Base-by-base conservation (phyloP, 2,113 vertebrate species). In the Mesoclemmys tuberculata region DNA sequence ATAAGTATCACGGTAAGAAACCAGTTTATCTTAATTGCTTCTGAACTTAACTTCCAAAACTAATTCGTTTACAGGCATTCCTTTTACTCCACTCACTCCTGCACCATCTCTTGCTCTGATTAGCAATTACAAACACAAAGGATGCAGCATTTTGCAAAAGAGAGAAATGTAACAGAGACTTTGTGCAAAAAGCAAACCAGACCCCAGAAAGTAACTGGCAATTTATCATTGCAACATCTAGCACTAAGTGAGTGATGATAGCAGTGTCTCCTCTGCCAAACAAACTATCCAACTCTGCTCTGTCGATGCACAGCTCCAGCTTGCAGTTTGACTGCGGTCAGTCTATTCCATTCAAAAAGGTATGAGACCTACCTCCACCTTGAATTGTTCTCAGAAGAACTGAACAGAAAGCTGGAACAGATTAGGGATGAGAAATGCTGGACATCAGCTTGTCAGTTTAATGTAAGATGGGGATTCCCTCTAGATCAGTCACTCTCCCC, bases 51-150 rank as follows among this genome's bases (percentile, higher is more conserved):
- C 71, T 90, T 93, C 56, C 54, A 78, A 38, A 38, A 89, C 29
- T 92, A 71, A 88, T 35, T 88, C 93, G 78, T 92, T 93, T 78
- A 84, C 90, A 97, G 93, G 92, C 93, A 93, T 91, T 86, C 82
- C 91, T 91, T 44, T 93, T 96, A 88, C 88, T 93, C 93, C 44
- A 27, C 38, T 46, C 74, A 77, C 41, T 77, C 27, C 44, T 71
- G 64, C n/a, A 71, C 64, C 64, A 27, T 91, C 97, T 96, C 94
- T 92, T 94, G 94, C 97, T 92, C 58, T 93, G 88, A 92, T 86
- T 80, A 90, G 94, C 91, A 96, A 90, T 85, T 2, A 95, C 82
- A 93, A 56, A 93, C 51, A 82, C 22, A 94, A 89, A 2, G 1
- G 91, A 80, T 89, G 75, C 83, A 78, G 54, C 90, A 88, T 51